Percentiles rank a stretch among this genome's conserved stretches.
These are phyloP conservation scores for Cyaniris semiargus DNA, from an alignment of 2,888 invertebrate species.

Conservation along the genomic window DNA sequence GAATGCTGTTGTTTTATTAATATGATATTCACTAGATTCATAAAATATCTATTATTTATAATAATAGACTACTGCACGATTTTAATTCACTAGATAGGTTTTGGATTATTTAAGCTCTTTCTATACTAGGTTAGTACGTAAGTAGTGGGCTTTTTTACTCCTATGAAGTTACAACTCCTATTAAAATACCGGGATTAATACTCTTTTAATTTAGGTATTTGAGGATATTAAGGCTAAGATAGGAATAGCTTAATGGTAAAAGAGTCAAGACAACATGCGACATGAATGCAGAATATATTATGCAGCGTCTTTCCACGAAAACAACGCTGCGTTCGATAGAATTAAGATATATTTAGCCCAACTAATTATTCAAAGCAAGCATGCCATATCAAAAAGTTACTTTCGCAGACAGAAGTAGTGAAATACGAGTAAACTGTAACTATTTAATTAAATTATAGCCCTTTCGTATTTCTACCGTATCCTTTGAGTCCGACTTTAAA, in stretches of 20 bases:
- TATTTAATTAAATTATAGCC: slow-evolving; percentile 31
- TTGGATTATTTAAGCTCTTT: background rate
- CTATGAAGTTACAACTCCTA: background rate
- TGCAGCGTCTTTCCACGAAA: background rate
- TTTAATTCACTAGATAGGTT: background rate
- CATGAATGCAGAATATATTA: background rate
- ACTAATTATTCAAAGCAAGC: slow-evolving; percentile 24
- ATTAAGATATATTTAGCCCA: background rate
- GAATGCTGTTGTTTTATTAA: background rate
- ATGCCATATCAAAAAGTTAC: slow-evolving; percentile 25
- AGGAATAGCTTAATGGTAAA: no score
- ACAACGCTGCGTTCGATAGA: background rate
- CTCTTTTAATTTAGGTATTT: background rate
- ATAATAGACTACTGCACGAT: background rate
- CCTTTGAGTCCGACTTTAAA: slow-evolving; percentile 34
- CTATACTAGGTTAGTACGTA: background rate
- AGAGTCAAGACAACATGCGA: background rate
- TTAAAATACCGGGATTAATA: background rate
- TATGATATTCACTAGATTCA: background rate
- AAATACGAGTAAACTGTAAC: slow-evolving; percentile 30
- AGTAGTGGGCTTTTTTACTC: no score
- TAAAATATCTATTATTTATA: background rate
- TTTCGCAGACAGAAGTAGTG: slow-evolving; percentile 12
- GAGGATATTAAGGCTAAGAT: background rate
- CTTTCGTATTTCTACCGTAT: slow-evolving; percentile 31